A percentile compares a stretch with the other conserved stretches of the same genome.
These are phyloP conservation scores for Frieseomelitta varia DNA, from an alignment of 1,140 invertebrate species.

Conservation along the genomic window DNA sequence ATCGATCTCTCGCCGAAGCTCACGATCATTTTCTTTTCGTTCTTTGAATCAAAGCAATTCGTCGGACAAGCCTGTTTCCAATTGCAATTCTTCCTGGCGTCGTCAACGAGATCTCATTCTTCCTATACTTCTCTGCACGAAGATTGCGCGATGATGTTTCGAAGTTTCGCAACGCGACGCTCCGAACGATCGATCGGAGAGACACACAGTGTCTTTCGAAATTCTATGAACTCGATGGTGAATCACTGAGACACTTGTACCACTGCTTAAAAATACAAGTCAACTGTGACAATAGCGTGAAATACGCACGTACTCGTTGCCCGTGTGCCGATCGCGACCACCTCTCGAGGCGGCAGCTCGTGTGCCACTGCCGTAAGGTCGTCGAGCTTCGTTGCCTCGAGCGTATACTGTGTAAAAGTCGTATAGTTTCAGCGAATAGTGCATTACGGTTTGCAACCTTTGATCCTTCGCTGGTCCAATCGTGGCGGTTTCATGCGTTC, in stretches of 20 bases:
- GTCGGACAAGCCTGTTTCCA: neutral
- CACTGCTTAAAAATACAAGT: neutral
- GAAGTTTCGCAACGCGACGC: neutral
- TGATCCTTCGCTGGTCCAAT: constrained; percentile 12
- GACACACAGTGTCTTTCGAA: too few species aligned
- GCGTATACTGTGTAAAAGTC: constrained; percentile 36
- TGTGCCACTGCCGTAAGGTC: constrained; percentile 61
- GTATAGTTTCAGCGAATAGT: constrained; percentile 37
- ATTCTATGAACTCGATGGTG: neutral
- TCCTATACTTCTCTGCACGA: neutral
- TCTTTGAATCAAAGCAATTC: neutral
- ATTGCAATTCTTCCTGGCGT: neutral
- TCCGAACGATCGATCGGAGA: neutral
- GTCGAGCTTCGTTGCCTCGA: constrained; percentile 55
- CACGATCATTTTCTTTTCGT: neutral
- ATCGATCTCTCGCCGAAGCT: neutral
- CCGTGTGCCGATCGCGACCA: constrained; percentile 47
- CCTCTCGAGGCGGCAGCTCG: constrained; percentile 57
- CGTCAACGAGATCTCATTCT: neutral
- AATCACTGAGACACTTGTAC: neutral
- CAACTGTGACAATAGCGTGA: neutral
- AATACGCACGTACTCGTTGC: neutral
- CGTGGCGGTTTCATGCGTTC: constrained; percentile 22
- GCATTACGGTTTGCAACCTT: constrained; percentile 18
- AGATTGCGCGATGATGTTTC: too few species aligned